Evolutionary conservation across 2,888 invertebrate species (phyloP).

Genomic region (Rhingia rostrata): DNA sequence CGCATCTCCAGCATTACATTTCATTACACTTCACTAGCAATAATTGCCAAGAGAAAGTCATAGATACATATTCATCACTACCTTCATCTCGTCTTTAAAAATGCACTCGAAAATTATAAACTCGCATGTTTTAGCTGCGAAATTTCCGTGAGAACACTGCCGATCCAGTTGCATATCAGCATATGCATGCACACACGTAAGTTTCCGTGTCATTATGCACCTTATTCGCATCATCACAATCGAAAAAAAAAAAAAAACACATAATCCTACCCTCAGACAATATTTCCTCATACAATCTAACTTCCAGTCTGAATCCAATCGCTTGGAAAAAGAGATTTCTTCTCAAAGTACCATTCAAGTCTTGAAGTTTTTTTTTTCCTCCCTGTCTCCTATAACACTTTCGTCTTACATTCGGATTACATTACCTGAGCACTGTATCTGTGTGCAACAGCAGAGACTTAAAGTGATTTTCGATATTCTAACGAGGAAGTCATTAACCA

Average conservation of each 20-base stretch:
- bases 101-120: too few relatives aligned
- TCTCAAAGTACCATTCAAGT: background rate
- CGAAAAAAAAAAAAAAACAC: background rate
- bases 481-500: constrained; percentile 66
- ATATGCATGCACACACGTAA: background rate
- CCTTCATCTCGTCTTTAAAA: too few relatives aligned
- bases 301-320: background rate
- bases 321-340: constrained; percentile 17
- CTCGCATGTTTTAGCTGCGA: background rate
- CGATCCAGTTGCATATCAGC: background rate
- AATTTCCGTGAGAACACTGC: constrained; percentile 12
- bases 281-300: background rate
- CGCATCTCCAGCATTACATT: too few relatives aligned
- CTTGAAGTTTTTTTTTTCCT: background rate
- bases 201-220: constrained; percentile 35
- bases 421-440: constrained; percentile 1
- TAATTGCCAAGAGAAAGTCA: too few relatives aligned
- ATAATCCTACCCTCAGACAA: constrained; percentile 9
- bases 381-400: constrained; percentile 27
- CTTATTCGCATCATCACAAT: constrained; percentile 19
- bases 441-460: background rate
- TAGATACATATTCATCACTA: too few relatives aligned
- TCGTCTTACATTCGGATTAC: constrained; percentile 14
- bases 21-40: too few relatives aligned
- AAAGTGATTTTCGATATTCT: constrained; percentile 27